A percentile compares a stretch with the other conserved stretches of the same genome.
These are phyloP conservation scores for Chamaedrilus cognettii DNA, from an alignment of 2,888 invertebrate species.

Conservation along the genomic window DNA sequence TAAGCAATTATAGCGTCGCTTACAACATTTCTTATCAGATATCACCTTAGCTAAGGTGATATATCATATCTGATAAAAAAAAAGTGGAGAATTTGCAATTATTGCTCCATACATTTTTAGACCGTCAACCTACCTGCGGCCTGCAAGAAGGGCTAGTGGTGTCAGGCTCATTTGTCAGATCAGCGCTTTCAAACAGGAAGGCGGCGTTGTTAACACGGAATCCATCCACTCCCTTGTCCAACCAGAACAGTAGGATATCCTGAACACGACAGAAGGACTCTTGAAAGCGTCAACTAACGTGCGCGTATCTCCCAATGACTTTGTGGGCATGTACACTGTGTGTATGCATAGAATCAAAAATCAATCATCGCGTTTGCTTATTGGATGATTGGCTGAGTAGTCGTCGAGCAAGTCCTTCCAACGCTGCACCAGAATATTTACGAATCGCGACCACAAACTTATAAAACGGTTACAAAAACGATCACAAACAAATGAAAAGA, in stretches of 20 bases:
- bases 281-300: too few relatives aligned
- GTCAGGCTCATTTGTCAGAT: conserved; percentile 45
- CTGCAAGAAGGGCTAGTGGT: conserved; percentile 11
- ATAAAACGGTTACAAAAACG: too few relatives aligned
- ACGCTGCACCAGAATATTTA: conserved; percentile 27
- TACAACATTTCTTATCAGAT: too few relatives aligned
- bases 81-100: not conserved
- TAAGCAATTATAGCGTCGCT: too few relatives aligned
- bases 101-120: not conserved
- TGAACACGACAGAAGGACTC: conserved; percentile 15
- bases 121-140: not conserved
- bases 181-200: conserved; percentile 51
- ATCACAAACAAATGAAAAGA: too few relatives aligned
- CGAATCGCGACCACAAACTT: too few relatives aligned
- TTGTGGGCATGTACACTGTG: not conserved
- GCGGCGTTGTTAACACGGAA: conserved; percentile 42
- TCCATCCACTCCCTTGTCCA: conserved; percentile 36
- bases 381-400: too few relatives aligned
- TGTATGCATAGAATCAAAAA: not conserved
- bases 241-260: conserved; percentile 33
- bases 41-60: too few relatives aligned
- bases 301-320: too few relatives aligned
- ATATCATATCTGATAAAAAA: not conserved
- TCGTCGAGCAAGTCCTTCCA: conserved; percentile 34
- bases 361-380: too few relatives aligned